These are phyloP conservation scores for Temnothorax longispinosus DNA, from an alignment of 1,140 invertebrate species.

Conservation along the genomic window DNA sequence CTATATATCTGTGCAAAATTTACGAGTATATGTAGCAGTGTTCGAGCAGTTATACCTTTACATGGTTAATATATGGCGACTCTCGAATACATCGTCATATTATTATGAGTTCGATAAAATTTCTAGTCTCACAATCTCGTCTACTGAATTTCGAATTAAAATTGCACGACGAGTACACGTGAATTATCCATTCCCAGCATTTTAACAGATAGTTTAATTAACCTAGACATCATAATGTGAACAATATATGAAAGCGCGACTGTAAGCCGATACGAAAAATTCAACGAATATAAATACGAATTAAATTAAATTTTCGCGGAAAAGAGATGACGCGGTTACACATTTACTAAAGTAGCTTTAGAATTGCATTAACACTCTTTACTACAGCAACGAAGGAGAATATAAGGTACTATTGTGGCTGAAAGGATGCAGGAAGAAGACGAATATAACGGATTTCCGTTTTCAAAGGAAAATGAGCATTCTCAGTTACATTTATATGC, in stretches of 20 bases:
- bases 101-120: constrained; percentile 45
- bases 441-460: constrained; percentile 48
- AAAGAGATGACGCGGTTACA: not conserved
- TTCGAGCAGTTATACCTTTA: not conserved
- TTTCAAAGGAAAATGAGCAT: constrained; percentile 62
- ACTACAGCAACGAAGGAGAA: constrained; percentile 14
- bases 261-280: not conserved
- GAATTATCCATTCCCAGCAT: not conserved
- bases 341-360: constrained; percentile 12
- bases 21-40: constrained; percentile 7
- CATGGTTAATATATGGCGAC: not conserved
- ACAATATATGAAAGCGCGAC: not conserved
- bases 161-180: not conserved
- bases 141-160: not conserved
- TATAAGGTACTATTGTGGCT: constrained; percentile 44
- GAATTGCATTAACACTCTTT: constrained; percentile 18
- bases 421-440: constrained; percentile 46
- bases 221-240: not conserved
- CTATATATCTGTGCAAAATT: constrained; percentile 48
- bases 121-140: not conserved
- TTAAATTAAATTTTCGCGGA: not conserved
- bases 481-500: constrained; percentile 42
- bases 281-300: not conserved
- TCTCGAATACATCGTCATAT: not conserved
- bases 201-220: not conserved